These are phyloP conservation scores for Rhinogobius similis DNA, from an alignment of 2,113 vertebrate species.

Conservation along the genomic window DNA sequence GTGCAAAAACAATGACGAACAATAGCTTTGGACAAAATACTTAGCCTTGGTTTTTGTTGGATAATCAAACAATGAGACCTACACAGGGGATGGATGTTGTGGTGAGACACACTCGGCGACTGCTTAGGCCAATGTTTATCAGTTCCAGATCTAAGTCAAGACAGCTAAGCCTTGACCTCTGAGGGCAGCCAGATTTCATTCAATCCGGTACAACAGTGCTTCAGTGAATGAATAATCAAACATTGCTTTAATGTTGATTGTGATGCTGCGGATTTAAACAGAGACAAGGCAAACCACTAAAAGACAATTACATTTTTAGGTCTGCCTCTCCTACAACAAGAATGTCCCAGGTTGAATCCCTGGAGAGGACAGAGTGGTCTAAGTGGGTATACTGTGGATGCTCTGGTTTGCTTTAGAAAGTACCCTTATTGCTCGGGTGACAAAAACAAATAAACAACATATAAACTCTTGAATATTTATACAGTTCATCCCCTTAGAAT, in stretches of 20 bases:
- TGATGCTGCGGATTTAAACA: background rate
- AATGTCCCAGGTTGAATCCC: background rate
- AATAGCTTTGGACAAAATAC: background rate
- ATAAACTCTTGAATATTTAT: no score
- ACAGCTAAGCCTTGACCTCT: slow-evolving; percentile 5
- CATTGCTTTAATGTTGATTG: background rate
- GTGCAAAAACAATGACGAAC: background rate
- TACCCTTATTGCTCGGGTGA: no score
- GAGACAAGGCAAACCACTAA: background rate
- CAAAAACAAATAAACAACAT: no score
- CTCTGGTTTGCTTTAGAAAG: background rate
- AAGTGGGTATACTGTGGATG: background rate
- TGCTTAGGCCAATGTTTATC: slow-evolving; percentile 2
- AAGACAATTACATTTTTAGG: background rate
- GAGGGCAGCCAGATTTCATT: slow-evolving; percentile 5
- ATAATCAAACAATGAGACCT: background rate
- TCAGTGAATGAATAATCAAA: background rate
- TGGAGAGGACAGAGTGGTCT: background rate
- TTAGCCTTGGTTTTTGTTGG: background rate
- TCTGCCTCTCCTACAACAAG: background rate
- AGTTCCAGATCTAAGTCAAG: slow-evolving; percentile 3
- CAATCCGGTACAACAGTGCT: background rate
- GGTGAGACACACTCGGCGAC: background rate
- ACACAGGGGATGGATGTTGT: background rate
- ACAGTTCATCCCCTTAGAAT: no score